Conservation (phyloP, 2,797 vertebrate species). For the Dallia pectoralis region DNA sequence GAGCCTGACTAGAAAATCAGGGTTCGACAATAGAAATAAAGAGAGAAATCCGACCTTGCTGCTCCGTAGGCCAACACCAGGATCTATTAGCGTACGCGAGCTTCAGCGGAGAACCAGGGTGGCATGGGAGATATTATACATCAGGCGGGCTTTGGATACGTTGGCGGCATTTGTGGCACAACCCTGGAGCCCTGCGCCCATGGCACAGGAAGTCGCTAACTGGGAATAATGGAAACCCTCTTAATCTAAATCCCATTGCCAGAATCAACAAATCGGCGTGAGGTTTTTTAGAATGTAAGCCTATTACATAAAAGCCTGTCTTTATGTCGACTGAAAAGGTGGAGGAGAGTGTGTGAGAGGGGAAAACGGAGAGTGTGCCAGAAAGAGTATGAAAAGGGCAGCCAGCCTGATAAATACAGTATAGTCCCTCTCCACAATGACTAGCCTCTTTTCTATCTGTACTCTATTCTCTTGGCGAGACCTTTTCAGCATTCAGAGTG, state of each 20-base stretch:
- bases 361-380: neutral
- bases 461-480: neutral
- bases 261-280: slow-evolving; percentile 60
- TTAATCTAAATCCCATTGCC: slow-evolving; percentile 63
- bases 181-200: neutral
- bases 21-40: no score
- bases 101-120: no score
- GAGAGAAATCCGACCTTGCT: no score
- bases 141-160: no score
- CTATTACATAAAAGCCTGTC: slow-evolving; percentile 57
- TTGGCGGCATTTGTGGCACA: no score
- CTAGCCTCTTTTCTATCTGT: slow-evolving; percentile 11
- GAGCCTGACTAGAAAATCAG: no score
- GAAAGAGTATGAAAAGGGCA: slow-evolving; percentile 17
- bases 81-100: no score
- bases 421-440: slow-evolving; percentile 7
- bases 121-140: no score
- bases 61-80: no score
- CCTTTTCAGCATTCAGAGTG: neutral
- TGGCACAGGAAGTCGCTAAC: slow-evolving; percentile 50
- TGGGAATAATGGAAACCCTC: slow-evolving; percentile 47
- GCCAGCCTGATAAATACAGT: slow-evolving; percentile 13
- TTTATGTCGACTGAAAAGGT: slow-evolving; percentile 39
- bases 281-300: slow-evolving; percentile 61
- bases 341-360: neutral